Evolutionary conservation across 2,797 vertebrate species (phyloP), one percentile per base, ranked within the genome.

Genomic region (Antennarius maculatus): DNA sequence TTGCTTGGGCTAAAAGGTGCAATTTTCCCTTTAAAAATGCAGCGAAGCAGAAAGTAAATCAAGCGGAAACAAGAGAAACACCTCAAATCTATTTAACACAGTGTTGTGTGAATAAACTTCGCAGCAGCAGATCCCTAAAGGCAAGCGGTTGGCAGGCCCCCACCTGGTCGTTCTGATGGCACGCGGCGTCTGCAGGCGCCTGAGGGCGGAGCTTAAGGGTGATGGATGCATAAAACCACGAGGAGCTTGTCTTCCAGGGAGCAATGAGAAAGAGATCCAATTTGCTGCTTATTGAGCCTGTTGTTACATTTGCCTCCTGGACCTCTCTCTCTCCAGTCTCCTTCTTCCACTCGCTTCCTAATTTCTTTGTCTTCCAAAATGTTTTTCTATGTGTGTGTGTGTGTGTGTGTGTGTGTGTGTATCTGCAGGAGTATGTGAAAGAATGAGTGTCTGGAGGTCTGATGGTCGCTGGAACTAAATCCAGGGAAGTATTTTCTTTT

Each of bases 231-330:
- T 71, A 51, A 78, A 80, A 84, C 68, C 76, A 17, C 69, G 52
- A 54, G 45, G 62, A 61, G 73, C 48, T 66, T 16, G 77, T 77
- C 70, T 84, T 79, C 62, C 63, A 53, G 48, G 23, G 49, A 77
- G 71, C 51, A 48, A 54, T 56, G 54, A 69, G 64, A 79, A 54
- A 82, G 23, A 63, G 71, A 87, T 86, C 80, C 81, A 76, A 83
- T 89, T 86, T 79, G 63, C 58, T 68, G 75, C 87, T 84, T 81
- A 75, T 76, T 86, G 77, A 77, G 79, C 60, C 70, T 56, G 66
- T 76, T 83, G 76, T 81, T 80, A 77, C 63, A 80, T 81, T 74
- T 74, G 65, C 71, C 63, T 82, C 58, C 54, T 6, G 43, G 66
- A 84, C 70, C 54, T 45, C 56, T 78, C 54, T 78, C 54, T 23